These are phyloP conservation scores for Tenodera sinensis DNA, from an alignment of 2,888 invertebrate genomes.

Conservation along the genomic window DNA sequence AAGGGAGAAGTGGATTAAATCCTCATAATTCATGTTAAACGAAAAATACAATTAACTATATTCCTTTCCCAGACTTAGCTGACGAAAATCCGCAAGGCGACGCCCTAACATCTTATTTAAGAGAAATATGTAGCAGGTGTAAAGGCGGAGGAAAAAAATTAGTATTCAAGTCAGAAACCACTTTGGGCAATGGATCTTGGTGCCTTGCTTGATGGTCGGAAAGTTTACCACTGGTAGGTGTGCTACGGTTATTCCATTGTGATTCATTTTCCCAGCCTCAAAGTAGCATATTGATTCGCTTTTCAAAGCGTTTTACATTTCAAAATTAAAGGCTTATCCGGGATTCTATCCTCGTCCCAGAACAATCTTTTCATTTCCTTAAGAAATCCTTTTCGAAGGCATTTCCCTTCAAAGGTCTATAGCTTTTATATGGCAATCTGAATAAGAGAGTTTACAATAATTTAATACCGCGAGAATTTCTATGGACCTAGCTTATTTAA, in stretches of 20 bases:
- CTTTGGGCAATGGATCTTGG: neutral
- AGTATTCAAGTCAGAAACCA: neutral
- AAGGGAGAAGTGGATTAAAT: too few species aligned
- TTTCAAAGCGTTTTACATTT: neutral
- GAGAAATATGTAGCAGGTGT: neutral
- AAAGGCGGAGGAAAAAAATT: neutral
- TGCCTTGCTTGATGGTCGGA: neutral
- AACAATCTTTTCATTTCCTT: neutral
- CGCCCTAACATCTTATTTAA: neutral
- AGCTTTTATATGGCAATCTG: too few species aligned
- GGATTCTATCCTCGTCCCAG: neutral
- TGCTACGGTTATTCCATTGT: neutral
- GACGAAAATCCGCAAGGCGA: neutral
- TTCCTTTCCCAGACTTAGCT: neutral
- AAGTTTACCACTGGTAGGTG: neutral
- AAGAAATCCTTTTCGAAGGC: neutral
- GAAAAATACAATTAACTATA: too few species aligned
- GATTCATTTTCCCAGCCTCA: neutral
- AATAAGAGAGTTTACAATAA: too few species aligned
- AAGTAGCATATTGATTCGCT: neutral
- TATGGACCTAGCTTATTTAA: too few species aligned
- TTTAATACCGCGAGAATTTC: too few species aligned
- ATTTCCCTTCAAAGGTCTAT: neutral
- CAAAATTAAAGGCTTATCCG: neutral
- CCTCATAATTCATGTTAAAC: too few species aligned